phyloP scores from a whole-genome alignment of 1,140 invertebrate species.

The Heliothis subflexa region DNA sequence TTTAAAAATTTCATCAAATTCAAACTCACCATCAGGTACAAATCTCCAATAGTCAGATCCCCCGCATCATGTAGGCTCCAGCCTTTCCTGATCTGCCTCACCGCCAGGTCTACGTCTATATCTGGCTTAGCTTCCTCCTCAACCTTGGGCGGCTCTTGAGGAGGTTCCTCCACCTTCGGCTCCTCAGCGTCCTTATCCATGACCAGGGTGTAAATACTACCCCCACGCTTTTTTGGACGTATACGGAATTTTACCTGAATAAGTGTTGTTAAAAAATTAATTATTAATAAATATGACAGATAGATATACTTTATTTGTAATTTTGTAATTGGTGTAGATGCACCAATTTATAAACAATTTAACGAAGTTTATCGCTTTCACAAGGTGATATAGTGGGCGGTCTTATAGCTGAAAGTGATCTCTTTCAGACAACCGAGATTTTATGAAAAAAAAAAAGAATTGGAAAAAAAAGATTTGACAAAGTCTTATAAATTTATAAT shows the following conservation, averaged over 20 bases:
- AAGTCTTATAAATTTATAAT: too few species aligned
- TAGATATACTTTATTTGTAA: too few species aligned
- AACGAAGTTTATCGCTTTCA: too few species aligned
- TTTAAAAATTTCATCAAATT: not conserved
- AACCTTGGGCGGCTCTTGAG: slow-evolving; percentile 58
- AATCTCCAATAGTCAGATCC: slow-evolving; percentile 93
- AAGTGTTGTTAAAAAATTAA: not conserved
- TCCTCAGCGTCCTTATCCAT: slow-evolving; percentile 67
- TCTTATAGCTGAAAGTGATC: too few species aligned
- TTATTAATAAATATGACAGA: too few species aligned
- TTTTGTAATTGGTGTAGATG: too few species aligned
- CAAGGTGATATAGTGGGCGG: too few species aligned
- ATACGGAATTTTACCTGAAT: slow-evolving; percentile 79
- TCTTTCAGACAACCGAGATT: too few species aligned
- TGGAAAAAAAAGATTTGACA: too few species aligned
- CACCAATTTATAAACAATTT: too few species aligned
- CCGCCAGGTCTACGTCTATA: slow-evolving; percentile 80
- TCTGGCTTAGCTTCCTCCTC: slow-evolving; percentile 69
- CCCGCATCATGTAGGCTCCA: slow-evolving; percentile 92
- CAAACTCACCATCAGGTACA: slow-evolving; percentile 93
- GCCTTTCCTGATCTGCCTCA: slow-evolving; percentile 89
- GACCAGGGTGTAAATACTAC: slow-evolving; percentile 75
- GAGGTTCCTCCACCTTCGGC: slow-evolving; percentile 56
- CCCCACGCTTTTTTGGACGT: slow-evolving; percentile 74
- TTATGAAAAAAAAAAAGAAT: too few species aligned